Percentiles rank a stretch among this genome's conserved stretches.
Evolutionary conservation across 2,888 invertebrate species (phyloP).

Genomic region (Melanostoma mellinum): DNA sequence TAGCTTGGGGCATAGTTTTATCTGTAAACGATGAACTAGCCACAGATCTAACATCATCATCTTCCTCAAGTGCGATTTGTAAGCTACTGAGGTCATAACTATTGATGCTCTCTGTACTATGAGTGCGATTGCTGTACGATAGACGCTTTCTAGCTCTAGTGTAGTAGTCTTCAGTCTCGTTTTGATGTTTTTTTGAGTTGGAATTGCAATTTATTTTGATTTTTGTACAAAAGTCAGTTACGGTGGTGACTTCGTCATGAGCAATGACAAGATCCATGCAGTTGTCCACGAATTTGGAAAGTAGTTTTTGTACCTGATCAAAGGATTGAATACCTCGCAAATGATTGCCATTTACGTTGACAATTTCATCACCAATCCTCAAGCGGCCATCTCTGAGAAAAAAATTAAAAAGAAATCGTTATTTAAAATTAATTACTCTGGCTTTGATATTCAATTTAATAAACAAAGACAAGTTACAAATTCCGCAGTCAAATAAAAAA

Average conservation of each 20-base stretch:
- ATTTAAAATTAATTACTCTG: too few species aligned
- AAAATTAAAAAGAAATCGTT: conserved; percentile 1
- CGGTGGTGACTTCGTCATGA: conserved; percentile 85
- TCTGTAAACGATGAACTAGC: conserved; percentile 45
- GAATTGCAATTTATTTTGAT: conserved; percentile 78
- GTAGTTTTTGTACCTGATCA: conserved; percentile 85
- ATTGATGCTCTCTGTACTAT: conserved; percentile 79
- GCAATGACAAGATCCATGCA: conserved; percentile 85
- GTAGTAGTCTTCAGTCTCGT: conserved; percentile 54
- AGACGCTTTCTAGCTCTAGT: conserved; percentile 77
- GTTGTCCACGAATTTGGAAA: conserved; percentile 80
- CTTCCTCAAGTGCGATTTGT: conserved; percentile 77
- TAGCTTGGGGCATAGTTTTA: conserved; percentile 43
- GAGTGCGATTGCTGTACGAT: conserved; percentile 79
- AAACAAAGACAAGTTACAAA: neutral
- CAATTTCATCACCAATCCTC: conserved; percentile 93
- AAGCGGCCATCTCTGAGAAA: conserved; percentile 89
- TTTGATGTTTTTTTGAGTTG: conserved; percentile 15
- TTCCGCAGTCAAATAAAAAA: too few species aligned
- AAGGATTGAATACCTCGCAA: conserved; percentile 88
- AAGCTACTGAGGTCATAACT: conserved; percentile 78
- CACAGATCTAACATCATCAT: conserved; percentile 75
- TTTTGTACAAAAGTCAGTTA: conserved; percentile 81
- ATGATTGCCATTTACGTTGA: conserved; percentile 93
- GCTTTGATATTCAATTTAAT: neutral